These are phyloP conservation scores for Nipponacmea schrenckii DNA, from an alignment of 2,888 invertebrate species.

Conservation along the genomic window DNA sequence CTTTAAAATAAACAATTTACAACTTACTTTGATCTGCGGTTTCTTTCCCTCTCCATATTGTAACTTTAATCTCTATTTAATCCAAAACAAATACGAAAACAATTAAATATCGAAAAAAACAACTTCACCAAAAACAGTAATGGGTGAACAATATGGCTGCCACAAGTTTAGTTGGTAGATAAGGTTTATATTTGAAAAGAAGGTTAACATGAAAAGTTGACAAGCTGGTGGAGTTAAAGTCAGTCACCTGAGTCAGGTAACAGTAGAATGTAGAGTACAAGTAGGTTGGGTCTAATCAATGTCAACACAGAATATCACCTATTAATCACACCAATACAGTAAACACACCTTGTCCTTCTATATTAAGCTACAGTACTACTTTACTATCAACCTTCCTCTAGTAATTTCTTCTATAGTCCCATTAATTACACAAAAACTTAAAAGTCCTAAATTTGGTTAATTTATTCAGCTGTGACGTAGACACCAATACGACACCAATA, in stretches of 20 bases:
- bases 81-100: not conserved
- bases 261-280: too few species aligned
- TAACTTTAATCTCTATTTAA: not conserved
- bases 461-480: too few species aligned
- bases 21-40: conserved; percentile 2
- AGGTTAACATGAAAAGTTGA: not conserved
- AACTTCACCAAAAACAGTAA: not conserved
- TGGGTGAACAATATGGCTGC: not conserved
- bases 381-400: too few species aligned
- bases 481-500: too few species aligned
- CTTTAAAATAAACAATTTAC: too few species aligned
- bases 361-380: too few species aligned
- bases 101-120: not conserved
- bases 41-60: not conserved
- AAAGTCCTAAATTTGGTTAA: too few species aligned
- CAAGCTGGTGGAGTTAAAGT: not conserved
- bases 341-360: too few species aligned
- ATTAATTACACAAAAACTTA: too few species aligned
- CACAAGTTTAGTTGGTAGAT: not conserved
- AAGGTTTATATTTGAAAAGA: conserved; percentile 5
- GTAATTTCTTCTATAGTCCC: too few species aligned
- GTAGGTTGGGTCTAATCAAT: not conserved
- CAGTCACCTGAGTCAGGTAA: not conserved
- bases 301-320: not conserved
- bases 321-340: not conserved